Percentiles rank a stretch among this genome's conserved stretches.
These are phyloP conservation scores for Eulimnadia texana DNA, from an alignment of 1,140 invertebrate genomes.

Conservation along the genomic window DNA sequence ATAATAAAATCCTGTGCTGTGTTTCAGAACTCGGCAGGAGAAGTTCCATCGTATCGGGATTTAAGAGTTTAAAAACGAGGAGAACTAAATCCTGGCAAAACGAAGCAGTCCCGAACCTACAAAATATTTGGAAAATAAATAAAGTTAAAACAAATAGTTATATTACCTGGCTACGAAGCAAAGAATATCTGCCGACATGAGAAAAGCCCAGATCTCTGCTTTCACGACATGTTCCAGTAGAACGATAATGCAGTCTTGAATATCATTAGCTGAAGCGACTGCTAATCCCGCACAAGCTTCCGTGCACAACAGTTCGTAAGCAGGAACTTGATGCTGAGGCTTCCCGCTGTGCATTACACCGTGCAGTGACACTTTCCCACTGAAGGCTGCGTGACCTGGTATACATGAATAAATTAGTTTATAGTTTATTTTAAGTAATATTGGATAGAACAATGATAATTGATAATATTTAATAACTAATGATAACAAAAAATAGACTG, in stretches of 20 bases:
- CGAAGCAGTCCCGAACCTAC: background rate
- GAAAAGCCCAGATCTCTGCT: background rate
- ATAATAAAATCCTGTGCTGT: background rate
- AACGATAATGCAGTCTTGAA: background rate
- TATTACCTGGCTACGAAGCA: constrained; percentile 4
- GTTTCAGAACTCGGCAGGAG: background rate
- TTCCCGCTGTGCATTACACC: background rate
- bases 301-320: background rate
- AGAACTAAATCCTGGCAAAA: constrained; percentile 6
- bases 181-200: background rate
- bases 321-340: background rate
- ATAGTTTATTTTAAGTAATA: too few species aligned
- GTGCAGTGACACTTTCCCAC: background rate
- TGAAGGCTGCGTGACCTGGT: background rate
- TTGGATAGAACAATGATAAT: too few species aligned
- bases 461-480: too few species aligned
- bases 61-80: background rate
- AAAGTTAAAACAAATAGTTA: background rate
- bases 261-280: background rate
- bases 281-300: background rate
- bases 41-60: background rate
- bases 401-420: too few species aligned
- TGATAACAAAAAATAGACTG: too few species aligned
- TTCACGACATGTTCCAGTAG: background rate
- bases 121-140: background rate